Conservation (phyloP, 2,888 invertebrate genomes). For the Diploptera punctata region DNA sequence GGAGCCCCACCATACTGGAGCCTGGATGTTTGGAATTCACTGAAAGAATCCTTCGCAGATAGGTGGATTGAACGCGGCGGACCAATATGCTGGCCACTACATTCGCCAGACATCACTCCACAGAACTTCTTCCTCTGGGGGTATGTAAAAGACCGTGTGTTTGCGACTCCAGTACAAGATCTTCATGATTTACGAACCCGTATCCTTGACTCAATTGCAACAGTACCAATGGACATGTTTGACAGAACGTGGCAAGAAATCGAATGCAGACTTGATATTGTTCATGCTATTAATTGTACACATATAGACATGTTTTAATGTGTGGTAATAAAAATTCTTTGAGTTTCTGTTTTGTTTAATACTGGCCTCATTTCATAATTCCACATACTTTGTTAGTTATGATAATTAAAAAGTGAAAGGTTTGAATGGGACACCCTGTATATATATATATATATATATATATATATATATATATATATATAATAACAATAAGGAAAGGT, state of each 20-base stretch:
- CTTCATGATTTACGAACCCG: neutral
- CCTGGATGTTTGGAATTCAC: slow-evolving; percentile 3
- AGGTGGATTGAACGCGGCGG: too few species aligned
- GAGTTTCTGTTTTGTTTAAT: neutral
- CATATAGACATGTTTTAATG: neutral
- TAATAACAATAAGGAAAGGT: too few species aligned
- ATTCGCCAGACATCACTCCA: too few species aligned
- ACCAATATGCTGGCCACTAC: too few species aligned
- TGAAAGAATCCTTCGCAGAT: neutral
- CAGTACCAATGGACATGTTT: too few species aligned
- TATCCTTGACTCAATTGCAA: too few species aligned
- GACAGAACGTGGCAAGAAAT: too few species aligned
- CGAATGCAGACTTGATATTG: too few species aligned
- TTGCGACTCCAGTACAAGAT: neutral
- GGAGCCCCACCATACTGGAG: neutral
- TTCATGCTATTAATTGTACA: neutral
- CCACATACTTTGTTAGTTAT: neutral
- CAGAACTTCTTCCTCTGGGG: too few species aligned
- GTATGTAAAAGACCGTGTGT: neutral
- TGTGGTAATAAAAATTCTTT: slow-evolving; percentile 1
- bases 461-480: too few species aligned
- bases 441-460: too few species aligned
- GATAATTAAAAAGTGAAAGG: neutral
- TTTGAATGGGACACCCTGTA: neutral
- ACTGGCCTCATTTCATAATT: too few species aligned